Base-by-base conservation (phyloP, 1,140 invertebrate species). In the Drosophila sechellia region DNA sequence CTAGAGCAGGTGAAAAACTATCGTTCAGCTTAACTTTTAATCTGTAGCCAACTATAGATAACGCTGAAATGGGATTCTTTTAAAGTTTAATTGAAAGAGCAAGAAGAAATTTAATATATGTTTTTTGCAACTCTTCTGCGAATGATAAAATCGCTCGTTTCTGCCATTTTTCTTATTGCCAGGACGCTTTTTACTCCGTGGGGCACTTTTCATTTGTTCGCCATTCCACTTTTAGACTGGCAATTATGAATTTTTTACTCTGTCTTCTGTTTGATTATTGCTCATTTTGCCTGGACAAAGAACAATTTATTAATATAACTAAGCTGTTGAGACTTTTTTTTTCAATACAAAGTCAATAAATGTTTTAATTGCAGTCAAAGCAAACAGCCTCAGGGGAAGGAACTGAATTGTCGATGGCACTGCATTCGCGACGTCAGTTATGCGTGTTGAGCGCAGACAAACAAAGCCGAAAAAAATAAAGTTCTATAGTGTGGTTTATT, bases 351-450 rank as follows among this genome's bases (percentile, higher is more conserved):
- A 40, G 39, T 17, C 20, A 66, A 66, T 57, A 40, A 61, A 56
- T 70, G 68, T 84, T 76, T 64, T 84, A 79, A 85, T 84, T 64
- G 55, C 57, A 59, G 68, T 73, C 54, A 37, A 48, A 42, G 64
- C 45, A 83, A 86, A 83, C 61, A 83, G 17, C 52, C 22, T 20
- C n/a, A 34, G 15, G 34, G 42, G 34, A 43, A 39, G 54, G 35
- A 48, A 75, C 34, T 11, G 35, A 50, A 70, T 70, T 22, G 50
- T 56, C 57, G 43, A 57, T 42, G 39, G 56, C 52, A 69, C 52
- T 70, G 57, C 49, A 71, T 57, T 71, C 52, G 43, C 37, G 53
- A 57, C 57, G 68, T 65, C 60, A 49, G 48, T 49, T 70, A 2
- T 50, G 25, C 25, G 15, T 11, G 13, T 3, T 13, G 13, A 34